Percentiles rank a stretch among this genome's conserved stretches.
Conservation (phyloP, 2,888 invertebrate species). For the Limnephilus lunatus region DNA sequence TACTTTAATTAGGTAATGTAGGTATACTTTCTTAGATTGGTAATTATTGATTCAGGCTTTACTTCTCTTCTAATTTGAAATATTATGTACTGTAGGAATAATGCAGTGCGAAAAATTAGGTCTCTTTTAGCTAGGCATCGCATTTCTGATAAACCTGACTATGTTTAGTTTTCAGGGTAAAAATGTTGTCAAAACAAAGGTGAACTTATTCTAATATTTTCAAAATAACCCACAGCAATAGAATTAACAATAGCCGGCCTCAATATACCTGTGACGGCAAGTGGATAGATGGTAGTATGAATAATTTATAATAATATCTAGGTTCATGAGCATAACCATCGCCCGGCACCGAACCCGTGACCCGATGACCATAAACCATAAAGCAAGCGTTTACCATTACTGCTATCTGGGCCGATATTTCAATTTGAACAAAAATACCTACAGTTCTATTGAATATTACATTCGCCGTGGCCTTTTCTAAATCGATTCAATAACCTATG, state of each 20-base stretch:
- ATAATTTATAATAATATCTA: not conserved
- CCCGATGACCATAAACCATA: not conserved
- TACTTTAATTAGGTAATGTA: too few relatives aligned
- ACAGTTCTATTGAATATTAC: not conserved
- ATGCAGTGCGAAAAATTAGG: not conserved
- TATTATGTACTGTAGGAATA: not conserved
- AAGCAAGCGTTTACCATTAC: not conserved
- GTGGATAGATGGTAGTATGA: not conserved
- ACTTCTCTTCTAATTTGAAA: too few relatives aligned
- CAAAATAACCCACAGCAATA: not conserved
- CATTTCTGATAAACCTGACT: not conserved
- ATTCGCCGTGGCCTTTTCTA: slow-evolving; percentile 6
- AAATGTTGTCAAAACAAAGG: not conserved
- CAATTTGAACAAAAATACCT: not conserved
- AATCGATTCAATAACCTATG: slow-evolving; percentile 17
- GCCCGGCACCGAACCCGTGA: not conserved
- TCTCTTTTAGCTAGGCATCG: not conserved
- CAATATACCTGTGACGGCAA: not conserved
- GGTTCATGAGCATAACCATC: not conserved
- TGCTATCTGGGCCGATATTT: not conserved
- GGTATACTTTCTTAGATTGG: too few relatives aligned
- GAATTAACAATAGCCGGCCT: not conserved
- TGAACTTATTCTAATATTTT: not conserved
- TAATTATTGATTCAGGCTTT: too few relatives aligned
- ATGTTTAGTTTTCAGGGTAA: not conserved